Conservation (phyloP, 2,113 vertebrate species). For the Microcebus tavaratra region DNA sequence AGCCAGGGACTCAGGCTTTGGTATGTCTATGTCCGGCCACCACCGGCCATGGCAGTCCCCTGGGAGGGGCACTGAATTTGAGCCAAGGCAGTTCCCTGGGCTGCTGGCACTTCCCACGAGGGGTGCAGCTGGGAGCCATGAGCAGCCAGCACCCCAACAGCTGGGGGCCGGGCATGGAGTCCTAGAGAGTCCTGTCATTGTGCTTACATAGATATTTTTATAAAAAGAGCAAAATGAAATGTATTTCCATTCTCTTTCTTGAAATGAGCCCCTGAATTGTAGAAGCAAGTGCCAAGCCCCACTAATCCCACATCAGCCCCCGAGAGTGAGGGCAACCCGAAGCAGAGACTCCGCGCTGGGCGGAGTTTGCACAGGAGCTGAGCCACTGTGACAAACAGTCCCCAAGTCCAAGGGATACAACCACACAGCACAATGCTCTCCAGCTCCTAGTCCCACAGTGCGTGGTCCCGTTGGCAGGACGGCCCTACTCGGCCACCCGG, state of each 20-base stretch:
- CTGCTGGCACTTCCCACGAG: not conserved
- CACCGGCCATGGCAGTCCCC: not conserved
- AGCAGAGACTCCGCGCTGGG: not conserved
- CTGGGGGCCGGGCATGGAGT: not conserved
- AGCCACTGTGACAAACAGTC: not conserved
- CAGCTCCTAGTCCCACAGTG: too few relatives aligned
- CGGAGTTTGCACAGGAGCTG: not conserved
- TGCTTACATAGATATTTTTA: not conserved
- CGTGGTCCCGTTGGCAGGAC: fast-evolving
- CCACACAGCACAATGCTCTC: not conserved
- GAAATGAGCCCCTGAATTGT: not conserved
- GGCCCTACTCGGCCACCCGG: not conserved
- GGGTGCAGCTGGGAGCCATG: not conserved
- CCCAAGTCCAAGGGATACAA: not conserved
- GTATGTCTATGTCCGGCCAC: not conserved
- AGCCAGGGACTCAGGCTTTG: not conserved
- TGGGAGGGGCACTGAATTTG: not conserved
- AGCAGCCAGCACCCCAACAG: not conserved
- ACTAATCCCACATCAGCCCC: not conserved
- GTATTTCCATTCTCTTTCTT: not conserved
- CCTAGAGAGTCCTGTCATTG: not conserved
- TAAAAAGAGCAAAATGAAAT: not conserved
- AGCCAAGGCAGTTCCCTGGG: not conserved
- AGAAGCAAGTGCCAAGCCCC: not conserved
- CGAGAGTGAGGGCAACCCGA: not conserved